phyloP scores from a whole-genome alignment of 2,113 vertebrate genomes.

The Hirundichthys speculiger region DNA sequence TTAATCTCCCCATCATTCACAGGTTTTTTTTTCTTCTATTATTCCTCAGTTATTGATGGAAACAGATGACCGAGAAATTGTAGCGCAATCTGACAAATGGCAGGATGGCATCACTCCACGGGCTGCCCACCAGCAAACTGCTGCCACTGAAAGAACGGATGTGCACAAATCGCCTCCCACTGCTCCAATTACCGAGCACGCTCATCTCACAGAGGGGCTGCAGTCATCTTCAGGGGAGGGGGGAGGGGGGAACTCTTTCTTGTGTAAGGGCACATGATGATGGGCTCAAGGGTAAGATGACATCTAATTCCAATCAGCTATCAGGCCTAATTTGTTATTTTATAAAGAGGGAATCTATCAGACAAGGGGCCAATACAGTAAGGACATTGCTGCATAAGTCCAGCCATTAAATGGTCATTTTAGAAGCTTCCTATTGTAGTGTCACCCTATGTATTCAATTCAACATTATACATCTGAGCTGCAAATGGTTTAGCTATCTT shows the following conservation, averaged over 20 bases:
- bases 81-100: conserved; percentile 73
- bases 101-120: conserved; percentile 60
- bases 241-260: conserved; percentile 49
- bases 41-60: conserved; percentile 57
- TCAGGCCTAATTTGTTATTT: conserved; percentile 61
- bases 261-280: conserved; percentile 38
- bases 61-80: conserved; percentile 73
- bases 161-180: conserved; percentile 67
- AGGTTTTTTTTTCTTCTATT: conserved; percentile 40
- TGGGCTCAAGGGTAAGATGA: conserved; percentile 69
- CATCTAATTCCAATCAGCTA: conserved; percentile 59
- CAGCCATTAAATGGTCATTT: conserved; percentile 30
- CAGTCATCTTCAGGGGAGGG: conserved; percentile 51
- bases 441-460: no score
- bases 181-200: conserved; percentile 68
- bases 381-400: conserved; percentile 65
- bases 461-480: no score
- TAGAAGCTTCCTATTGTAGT: no score
- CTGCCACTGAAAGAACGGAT: conserved; percentile 62
- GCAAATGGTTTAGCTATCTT: no score
- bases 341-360: conserved; percentile 41
- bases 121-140: conserved; percentile 68
- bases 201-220: conserved; percentile 66
- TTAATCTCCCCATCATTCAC: conserved; percentile 60
- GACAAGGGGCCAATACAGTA: conserved; percentile 41